Evolutionary conservation across 2,113 vertebrate species (phyloP).

Genomic region (Quiscalus mexicanus): DNA sequence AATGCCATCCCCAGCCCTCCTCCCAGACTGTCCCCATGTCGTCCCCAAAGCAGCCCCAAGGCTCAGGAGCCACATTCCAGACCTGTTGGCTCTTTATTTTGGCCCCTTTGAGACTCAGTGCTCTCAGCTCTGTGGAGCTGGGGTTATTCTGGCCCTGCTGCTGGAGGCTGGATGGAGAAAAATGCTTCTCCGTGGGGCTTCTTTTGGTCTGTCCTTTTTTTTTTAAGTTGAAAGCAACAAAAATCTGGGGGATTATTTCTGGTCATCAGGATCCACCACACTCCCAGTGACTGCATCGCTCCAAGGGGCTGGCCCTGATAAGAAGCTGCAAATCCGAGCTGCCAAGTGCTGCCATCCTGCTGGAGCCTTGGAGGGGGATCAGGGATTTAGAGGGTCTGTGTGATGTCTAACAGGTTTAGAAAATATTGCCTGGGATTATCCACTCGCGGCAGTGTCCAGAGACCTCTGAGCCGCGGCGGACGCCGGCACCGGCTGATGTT

Average conservation of each 20-base stretch:
- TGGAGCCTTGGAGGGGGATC: background rate
- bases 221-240: background rate
- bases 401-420: background rate
- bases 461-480: background rate
- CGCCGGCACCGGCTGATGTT: background rate
- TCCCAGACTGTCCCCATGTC: rapidly evolving
- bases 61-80: rapidly evolving
- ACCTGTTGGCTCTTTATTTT: background rate
- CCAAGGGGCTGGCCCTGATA: background rate
- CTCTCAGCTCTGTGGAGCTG: rapidly evolving
- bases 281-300: background rate
- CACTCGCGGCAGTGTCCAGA: background rate
- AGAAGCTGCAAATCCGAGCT: background rate
- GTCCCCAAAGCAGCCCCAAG: background rate
- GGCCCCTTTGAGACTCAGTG: rapidly evolving
- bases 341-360: background rate
- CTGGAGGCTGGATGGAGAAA: background rate
- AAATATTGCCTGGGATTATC: conserved; percentile 4
- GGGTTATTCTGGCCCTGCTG: background rate
- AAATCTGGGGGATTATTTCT: background rate
- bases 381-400: background rate
- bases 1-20: background rate
- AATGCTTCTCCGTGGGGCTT: background rate
- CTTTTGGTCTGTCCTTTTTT: rapidly evolving
- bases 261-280: background rate